Percentiles rank a stretch among this genome's conserved stretches.
These are phyloP conservation scores for Stictocephala bisonia DNA, from an alignment of 2,888 invertebrate species.

Conservation along the genomic window DNA sequence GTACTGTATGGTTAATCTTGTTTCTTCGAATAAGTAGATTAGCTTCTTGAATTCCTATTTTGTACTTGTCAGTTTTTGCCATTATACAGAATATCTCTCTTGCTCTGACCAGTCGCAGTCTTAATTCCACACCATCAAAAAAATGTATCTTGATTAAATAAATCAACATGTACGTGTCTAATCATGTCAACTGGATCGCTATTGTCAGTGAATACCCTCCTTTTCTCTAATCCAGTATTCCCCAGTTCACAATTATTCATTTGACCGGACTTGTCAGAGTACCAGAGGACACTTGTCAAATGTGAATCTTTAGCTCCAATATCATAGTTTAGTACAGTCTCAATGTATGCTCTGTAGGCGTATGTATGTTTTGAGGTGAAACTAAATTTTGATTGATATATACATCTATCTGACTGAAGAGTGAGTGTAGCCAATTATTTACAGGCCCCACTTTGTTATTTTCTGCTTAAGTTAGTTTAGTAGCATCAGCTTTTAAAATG, in stretches of 20 bases:
- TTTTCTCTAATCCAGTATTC: constrained; percentile 31
- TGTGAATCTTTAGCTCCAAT: constrained; percentile 51
- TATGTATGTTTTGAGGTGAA: constrained; percentile 56
- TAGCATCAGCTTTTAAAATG: constrained; percentile 18
- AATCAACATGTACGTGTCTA: constrained; percentile 55
- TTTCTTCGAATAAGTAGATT: constrained; percentile 55
- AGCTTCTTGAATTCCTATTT: constrained; percentile 53
- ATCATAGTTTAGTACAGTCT: constrained; percentile 56
- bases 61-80: constrained; percentile 45
- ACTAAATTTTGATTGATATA: constrained; percentile 59
- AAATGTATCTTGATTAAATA: constrained; percentile 56
- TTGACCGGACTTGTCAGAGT: constrained; percentile 47
- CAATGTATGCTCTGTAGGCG: constrained; percentile 58
- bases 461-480: background rate
- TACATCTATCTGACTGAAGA: constrained; percentile 58
- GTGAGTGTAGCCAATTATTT: constrained; percentile 55
- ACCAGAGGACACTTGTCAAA: constrained; percentile 49
- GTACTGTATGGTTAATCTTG: constrained; percentile 56
- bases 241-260: constrained; percentile 41
- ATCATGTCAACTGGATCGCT: constrained; percentile 41
- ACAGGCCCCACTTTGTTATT: constrained; percentile 50
- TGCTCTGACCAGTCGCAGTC: constrained; percentile 52
- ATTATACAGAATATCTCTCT: constrained; percentile 53
- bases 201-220: background rate
- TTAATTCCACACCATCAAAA: constrained; percentile 56